phyloP scores from a whole-genome alignment of 1,140 invertebrate species.

The Oryctes rhinoceros region DNA sequence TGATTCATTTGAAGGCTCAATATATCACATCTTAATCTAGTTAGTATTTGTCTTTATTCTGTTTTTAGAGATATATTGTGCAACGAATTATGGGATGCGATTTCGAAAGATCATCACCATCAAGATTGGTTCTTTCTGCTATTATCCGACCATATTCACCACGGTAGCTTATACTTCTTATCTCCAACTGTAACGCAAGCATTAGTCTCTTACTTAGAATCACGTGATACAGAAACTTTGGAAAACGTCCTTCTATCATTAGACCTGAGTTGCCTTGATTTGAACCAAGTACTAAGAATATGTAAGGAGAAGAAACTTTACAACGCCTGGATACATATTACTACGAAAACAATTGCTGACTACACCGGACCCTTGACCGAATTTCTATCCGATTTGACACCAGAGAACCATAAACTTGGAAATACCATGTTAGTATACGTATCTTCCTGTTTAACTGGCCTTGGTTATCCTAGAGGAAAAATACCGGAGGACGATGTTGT shows the following conservation, averaged over 20 bases:
- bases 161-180: slow-evolving; percentile 60
- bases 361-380: slow-evolving; percentile 87
- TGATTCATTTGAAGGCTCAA: too few relatives aligned
- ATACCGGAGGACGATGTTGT: slow-evolving; percentile 76
- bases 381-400: slow-evolving; percentile 67
- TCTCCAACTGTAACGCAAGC: slow-evolving; percentile 75
- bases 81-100: slow-evolving; percentile 63
- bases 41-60: slow-evolving; percentile 3
- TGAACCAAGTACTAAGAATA: slow-evolving; percentile 86
- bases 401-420: slow-evolving; percentile 71
- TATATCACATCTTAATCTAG: background rate
- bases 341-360: slow-evolving; percentile 85
- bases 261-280: slow-evolving; percentile 84
- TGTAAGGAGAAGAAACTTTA: slow-evolving; percentile 82
- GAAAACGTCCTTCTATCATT: slow-evolving; percentile 85
- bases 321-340: slow-evolving; percentile 89
- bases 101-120: slow-evolving; percentile 55
- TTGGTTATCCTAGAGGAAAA: slow-evolving; percentile 88
- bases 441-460: slow-evolving; percentile 91
- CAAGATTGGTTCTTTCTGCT: slow-evolving; percentile 61
- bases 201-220: slow-evolving; percentile 70
- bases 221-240: slow-evolving; percentile 69
- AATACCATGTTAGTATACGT: slow-evolving; percentile 93
- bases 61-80: slow-evolving; percentile 60
- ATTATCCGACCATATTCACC: slow-evolving; percentile 63